A percentile compares a stretch with the other conserved stretches of the same genome.
phyloP scores from a whole-genome alignment of 2,113 vertebrate species.

The Nerophis lumbriciformis region DNA sequence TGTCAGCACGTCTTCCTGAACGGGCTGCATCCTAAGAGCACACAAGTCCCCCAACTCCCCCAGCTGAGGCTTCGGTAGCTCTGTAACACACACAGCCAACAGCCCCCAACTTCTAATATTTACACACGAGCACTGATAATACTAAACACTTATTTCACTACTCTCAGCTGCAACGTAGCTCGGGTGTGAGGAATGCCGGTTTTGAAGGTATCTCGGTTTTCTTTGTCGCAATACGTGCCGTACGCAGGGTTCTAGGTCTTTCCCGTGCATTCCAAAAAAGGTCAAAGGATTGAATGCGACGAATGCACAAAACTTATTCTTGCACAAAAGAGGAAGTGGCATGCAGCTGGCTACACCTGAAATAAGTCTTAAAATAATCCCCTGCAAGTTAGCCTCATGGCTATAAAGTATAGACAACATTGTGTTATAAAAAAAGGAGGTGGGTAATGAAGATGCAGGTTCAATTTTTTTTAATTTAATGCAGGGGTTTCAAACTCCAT shows the following conservation, averaged over 20 bases:
- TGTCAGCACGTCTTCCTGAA: slow-evolving; percentile 77
- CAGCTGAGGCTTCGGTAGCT: slow-evolving; percentile 74
- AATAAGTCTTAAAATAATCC: slow-evolving; percentile 58
- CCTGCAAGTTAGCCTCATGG: slow-evolving; percentile 38
- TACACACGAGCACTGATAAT: slow-evolving; percentile 14
- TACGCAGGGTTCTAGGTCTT: slow-evolving; percentile 12
- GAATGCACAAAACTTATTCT: slow-evolving; percentile 42
- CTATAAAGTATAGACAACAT: slow-evolving; percentile 7
- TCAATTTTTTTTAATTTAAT: too few relatives aligned
- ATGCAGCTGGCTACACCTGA: slow-evolving; percentile 60
- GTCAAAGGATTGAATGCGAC: slow-evolving; percentile 24
- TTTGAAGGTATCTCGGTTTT: slow-evolving; percentile 11
- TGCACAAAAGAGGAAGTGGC: slow-evolving; percentile 39
- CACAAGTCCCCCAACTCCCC: slow-evolving; percentile 67
- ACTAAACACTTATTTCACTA: slow-evolving; percentile 11
- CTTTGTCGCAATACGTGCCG: slow-evolving; percentile 6
- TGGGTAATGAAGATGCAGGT: too few relatives aligned
- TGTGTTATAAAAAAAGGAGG: too few relatives aligned
- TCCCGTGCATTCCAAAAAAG: slow-evolving; percentile 33
- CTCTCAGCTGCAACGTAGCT: slow-evolving; percentile 6
- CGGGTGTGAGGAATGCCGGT: slow-evolving; percentile 24
- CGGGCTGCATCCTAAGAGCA: slow-evolving; percentile 77
- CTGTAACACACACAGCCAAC: slow-evolving; percentile 57
- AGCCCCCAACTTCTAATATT: slow-evolving; percentile 32
- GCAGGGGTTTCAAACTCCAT: too few relatives aligned